phyloP scores from a whole-genome alignment of 2,113 vertebrate species.

The Anas platyrhynchos region DNA sequence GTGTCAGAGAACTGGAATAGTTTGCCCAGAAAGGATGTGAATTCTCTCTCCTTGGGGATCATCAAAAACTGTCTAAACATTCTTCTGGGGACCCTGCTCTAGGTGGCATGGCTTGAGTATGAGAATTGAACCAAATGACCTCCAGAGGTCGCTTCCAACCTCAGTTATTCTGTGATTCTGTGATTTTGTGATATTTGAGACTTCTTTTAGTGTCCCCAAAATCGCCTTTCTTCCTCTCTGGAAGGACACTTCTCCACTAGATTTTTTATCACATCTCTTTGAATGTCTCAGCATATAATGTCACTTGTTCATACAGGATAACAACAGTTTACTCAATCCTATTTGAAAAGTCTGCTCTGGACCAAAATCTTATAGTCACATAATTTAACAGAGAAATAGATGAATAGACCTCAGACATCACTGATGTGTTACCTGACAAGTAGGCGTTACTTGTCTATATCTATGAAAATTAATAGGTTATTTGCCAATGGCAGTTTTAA shows the following conservation, averaged over 20 bases:
- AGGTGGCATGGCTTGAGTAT: too few relatives aligned
- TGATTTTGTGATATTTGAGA: background rate
- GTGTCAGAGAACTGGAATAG: background rate
- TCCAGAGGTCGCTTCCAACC: too few relatives aligned
- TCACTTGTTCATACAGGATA: background rate
- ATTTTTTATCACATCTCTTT: background rate
- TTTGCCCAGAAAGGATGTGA: background rate
- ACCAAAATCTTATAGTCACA: background rate
- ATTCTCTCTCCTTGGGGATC: background rate
- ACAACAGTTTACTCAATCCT: background rate
- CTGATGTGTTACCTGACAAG: background rate
- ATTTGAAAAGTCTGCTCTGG: background rate
- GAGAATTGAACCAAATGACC: too few relatives aligned
- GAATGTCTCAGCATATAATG: background rate
- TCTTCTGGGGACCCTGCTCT: background rate
- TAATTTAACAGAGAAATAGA: background rate
- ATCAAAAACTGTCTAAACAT: background rate
- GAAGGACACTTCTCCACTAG: background rate
- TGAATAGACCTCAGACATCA: background rate
- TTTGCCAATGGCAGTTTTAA: background rate
- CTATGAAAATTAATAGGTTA: background rate
- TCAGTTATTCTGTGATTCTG: too few relatives aligned
- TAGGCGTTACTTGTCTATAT: background rate
- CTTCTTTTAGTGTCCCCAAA: background rate
- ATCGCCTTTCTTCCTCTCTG: background rate